Conservation (phyloP, 2,113 vertebrate species). For the Microcebus griseorufus region DNA sequence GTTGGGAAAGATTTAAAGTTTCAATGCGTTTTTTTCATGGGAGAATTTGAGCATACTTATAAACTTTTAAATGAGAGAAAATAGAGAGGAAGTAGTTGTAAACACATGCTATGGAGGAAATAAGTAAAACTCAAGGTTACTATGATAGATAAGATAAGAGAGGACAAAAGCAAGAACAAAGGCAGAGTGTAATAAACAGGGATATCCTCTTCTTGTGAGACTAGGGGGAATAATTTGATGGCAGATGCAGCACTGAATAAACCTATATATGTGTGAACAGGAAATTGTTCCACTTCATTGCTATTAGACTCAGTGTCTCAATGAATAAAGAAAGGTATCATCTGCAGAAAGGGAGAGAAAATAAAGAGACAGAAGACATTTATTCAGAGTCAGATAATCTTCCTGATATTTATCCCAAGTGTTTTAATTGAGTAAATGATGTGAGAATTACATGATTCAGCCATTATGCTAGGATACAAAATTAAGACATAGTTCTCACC, state of each 20-base stretch:
- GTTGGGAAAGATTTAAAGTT: background rate
- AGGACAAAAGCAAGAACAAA: background rate
- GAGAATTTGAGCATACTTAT: background rate
- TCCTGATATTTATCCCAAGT: background rate
- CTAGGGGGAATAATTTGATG: background rate
- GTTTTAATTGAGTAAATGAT: background rate
- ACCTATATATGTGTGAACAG: background rate
- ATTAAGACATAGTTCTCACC: background rate
- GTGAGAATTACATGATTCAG: background rate
- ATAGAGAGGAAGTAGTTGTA: background rate
- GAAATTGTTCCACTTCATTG: background rate
- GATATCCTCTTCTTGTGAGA: background rate
- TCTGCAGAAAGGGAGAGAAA: background rate
- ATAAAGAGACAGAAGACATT: background rate
- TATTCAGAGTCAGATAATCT: slow-evolving; percentile 4
- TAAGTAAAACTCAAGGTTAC: background rate
- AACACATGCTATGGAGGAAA: background rate
- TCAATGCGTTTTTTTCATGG: background rate
- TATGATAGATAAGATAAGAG: background rate
- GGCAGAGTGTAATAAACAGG: background rate
- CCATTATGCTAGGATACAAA: background rate
- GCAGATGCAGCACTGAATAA: background rate
- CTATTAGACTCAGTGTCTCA: background rate
- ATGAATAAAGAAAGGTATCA: background rate
- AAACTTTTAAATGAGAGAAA: background rate